Conservation (phyloP, 1,140 invertebrate species). For the Agraylea sexmaculata region DNA sequence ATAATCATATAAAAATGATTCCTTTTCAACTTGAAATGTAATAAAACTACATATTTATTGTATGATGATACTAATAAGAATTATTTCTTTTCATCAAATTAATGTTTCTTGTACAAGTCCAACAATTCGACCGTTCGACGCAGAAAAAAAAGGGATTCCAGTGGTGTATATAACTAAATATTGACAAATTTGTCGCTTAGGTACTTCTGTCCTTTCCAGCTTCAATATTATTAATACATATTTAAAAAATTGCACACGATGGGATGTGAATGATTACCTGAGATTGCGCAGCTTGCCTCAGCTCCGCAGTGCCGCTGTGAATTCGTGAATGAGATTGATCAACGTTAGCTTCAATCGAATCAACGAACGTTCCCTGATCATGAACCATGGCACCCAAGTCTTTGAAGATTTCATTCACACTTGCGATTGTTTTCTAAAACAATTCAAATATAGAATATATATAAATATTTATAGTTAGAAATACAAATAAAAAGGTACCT, state of each 20-base stretch:
- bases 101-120: not conserved
- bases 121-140: not conserved
- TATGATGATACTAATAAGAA: too few species aligned
- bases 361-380: slow-evolving; percentile 92
- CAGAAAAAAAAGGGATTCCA: too few species aligned
- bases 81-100: too few species aligned
- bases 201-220: not conserved
- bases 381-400: slow-evolving; percentile 93
- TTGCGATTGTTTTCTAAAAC: slow-evolving; percentile 79
- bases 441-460: slow-evolving; percentile 1
- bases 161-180: not conserved
- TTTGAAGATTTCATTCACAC: slow-evolving; percentile 98
- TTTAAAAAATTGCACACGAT: not conserved
- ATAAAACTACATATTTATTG: too few species aligned
- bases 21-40: too few species aligned
- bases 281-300: slow-evolving; percentile 71
- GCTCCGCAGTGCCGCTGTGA: slow-evolving; percentile 64
- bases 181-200: not conserved
- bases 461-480: slow-evolving; percentile 3
- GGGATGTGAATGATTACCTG: slow-evolving; percentile 38
- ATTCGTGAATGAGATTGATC: slow-evolving; percentile 84
- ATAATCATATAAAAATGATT: too few species aligned
- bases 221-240: not conserved
- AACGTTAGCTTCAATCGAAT: slow-evolving; percentile 94
- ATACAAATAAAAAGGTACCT: slow-evolving; percentile 45